Percentiles rank a stretch among this genome's conserved stretches.
Evolutionary conservation across 2,113 vertebrate genomes (phyloP).

Genomic region (Zosterops lateralis): DNA sequence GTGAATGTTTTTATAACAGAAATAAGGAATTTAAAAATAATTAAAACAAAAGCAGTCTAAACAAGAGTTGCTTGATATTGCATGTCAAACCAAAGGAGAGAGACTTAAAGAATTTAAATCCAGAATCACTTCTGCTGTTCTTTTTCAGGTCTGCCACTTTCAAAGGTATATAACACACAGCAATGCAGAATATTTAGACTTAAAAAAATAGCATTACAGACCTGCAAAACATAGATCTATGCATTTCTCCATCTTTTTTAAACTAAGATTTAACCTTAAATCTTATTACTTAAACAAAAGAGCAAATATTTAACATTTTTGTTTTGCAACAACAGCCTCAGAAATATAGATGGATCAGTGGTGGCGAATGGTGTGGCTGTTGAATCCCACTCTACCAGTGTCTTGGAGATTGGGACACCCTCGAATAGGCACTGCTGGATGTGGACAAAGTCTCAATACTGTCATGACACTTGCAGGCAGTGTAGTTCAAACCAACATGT

Average conservation of each 20-base stretch:
- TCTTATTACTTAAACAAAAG: not conserved
- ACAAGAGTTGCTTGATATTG: not conserved
- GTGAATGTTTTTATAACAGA: not conserved
- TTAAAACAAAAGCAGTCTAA: not conserved
- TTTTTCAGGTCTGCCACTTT: not conserved
- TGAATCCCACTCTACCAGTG: not conserved
- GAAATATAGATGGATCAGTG: not conserved
- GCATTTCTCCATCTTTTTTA: not conserved
- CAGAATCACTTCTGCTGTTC: not conserved
- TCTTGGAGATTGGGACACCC: not conserved
- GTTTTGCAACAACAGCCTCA: not conserved
- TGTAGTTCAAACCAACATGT: not conserved
- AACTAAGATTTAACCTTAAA: not conserved
- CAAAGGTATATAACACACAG: not conserved
- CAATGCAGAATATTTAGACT: not conserved
- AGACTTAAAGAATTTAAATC: not conserved
- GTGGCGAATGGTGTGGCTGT: not conserved
- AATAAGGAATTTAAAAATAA: not conserved
- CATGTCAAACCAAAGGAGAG: not conserved
- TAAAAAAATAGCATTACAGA: not conserved
- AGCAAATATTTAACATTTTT: not conserved
- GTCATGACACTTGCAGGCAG: not conserved
- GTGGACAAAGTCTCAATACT: not conserved
- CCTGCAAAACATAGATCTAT: not conserved
- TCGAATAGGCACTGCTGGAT: not conserved